Evolutionary conservation across 2,888 invertebrate species (phyloP).

Genomic region (Sylvicola cinctus): DNA sequence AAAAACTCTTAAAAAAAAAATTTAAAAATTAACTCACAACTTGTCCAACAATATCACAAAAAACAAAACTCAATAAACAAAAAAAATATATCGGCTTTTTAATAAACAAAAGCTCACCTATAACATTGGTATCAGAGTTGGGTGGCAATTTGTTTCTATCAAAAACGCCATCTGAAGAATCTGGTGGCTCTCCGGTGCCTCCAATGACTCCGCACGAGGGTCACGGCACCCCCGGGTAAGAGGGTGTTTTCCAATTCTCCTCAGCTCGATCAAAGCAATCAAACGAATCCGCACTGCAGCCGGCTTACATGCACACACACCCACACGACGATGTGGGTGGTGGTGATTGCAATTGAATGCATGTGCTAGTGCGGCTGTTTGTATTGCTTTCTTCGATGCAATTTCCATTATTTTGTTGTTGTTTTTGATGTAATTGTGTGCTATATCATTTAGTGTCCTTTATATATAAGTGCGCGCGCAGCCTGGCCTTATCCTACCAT

Average conservation of each 20-base stretch:
- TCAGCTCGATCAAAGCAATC: not conserved
- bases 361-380: too few species aligned
- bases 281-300: not conserved
- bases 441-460: too few species aligned
- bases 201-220: constrained; percentile 34
- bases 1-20: not conserved
- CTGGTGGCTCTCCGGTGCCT: constrained; percentile 44
- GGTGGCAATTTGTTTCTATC: constrained; percentile 83
- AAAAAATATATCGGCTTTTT: too few species aligned
- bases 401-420: too few species aligned
- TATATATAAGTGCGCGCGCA: too few species aligned
- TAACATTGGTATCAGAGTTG: constrained; percentile 86
- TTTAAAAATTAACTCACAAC: not conserved
- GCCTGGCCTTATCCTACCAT: too few species aligned
- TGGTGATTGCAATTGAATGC: too few species aligned
- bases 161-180: constrained; percentile 82
- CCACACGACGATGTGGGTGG: too few species aligned
- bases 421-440: too few species aligned
- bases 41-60: not conserved
- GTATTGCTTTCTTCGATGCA: too few species aligned
- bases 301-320: not conserved
- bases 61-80: too few species aligned
- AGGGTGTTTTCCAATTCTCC: constrained; percentile 11
- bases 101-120: constrained; percentile 59
- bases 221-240: constrained; percentile 30